A percentile compares a stretch with the other conserved stretches of the same genome.
These are phyloP conservation scores for Hippocampus comes DNA, from an alignment of 2,113 vertebrate genomes.

Conservation along the genomic window DNA sequence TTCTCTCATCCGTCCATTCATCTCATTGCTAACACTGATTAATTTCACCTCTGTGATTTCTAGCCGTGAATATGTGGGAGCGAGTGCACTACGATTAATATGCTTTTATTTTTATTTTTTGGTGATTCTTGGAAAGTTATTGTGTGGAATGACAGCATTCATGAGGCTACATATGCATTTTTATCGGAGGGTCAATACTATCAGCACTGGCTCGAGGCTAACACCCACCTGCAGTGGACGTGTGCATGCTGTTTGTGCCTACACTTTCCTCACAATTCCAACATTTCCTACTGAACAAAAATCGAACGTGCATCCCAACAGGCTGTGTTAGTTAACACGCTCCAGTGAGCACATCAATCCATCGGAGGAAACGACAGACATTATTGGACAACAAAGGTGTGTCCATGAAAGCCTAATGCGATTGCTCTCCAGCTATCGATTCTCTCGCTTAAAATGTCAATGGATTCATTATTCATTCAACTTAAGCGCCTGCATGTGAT, in stretches of 20 bases:
- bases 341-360: conserved; percentile 47
- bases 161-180: not conserved
- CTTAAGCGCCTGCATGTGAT: conserved; percentile 40
- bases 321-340: conserved; percentile 23
- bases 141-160: not conserved
- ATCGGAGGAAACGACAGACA: conserved; percentile 57
- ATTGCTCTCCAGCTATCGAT: conserved; percentile 66
- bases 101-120: not conserved
- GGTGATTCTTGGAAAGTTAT: not conserved
- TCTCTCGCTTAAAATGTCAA: conserved; percentile 68
- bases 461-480: conserved; percentile 66
- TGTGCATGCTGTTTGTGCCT: conserved; percentile 6
- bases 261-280: conserved; percentile 1
- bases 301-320: conserved; percentile 43
- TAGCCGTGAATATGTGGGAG: conserved; percentile 16
- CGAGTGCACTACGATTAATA: not conserved
- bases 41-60: conserved; percentile 54
- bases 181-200: conserved; percentile 5
- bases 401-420: conserved; percentile 51
- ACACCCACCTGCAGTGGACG: conserved; percentile 41
- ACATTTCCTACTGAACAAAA: conserved; percentile 15
- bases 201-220: conserved; percentile 49
- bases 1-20: conserved; percentile 21
- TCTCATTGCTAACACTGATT: conserved; percentile 48
- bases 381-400: conserved; percentile 56